Evolutionary conservation across 2,113 vertebrate species (phyloP).

Genomic region (Hypanus sabinus): DNA sequence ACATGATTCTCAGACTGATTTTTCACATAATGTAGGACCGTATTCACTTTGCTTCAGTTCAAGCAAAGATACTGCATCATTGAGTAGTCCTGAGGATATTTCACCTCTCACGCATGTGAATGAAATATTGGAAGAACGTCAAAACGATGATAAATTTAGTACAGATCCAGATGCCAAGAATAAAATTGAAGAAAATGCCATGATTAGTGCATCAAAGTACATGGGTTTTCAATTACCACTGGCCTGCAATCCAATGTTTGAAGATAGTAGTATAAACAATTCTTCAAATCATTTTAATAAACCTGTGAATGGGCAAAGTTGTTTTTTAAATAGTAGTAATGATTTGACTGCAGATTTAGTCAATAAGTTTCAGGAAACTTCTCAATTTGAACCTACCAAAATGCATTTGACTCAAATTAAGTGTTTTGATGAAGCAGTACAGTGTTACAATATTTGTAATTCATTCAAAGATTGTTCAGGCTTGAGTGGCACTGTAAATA

Average conservation of each 20-base stretch:
- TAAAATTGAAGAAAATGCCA: slow-evolving; percentile 2
- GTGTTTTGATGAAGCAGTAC: slow-evolving; percentile 2
- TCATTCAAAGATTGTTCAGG: slow-evolving; percentile 29
- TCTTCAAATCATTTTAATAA: not conserved
- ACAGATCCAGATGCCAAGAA: not conserved
- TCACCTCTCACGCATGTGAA: not conserved
- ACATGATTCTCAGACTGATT: not conserved
- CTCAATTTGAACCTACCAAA: not conserved
- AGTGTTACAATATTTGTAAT: slow-evolving; percentile 22
- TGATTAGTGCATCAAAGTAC: not conserved
- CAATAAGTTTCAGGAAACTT: slow-evolving; percentile 6
- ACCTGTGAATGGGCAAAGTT: not conserved
- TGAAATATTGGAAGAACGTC: slow-evolving; percentile 22
- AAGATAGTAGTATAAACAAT: not conserved
- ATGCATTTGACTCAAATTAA: not conserved
- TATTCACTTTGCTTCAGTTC: not conserved
- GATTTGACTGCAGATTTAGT: slow-evolving; percentile 3
- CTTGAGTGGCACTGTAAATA: slow-evolving; percentile 7
- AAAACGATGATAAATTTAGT: not conserved
- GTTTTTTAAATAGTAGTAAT: not conserved
- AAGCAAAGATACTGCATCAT: not conserved
- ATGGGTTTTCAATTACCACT: not conserved
- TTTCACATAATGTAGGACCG: not conserved
- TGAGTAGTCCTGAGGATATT: not conserved
- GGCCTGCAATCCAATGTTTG: not conserved